Evolutionary conservation across 2,888 invertebrate genomes (phyloP).

Genomic region (Ypsolopha scabrella): DNA sequence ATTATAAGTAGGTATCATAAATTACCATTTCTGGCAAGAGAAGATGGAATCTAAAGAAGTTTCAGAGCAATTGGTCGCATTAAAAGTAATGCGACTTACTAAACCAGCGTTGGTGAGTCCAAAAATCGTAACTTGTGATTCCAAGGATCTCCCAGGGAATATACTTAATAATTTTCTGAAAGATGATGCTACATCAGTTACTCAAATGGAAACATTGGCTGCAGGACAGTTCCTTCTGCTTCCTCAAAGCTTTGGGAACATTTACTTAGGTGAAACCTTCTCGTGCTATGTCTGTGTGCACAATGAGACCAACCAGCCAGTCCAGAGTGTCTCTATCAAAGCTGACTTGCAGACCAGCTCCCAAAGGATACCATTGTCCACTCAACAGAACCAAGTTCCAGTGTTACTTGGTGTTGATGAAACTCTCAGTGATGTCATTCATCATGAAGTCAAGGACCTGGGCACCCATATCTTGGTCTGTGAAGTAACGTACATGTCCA

Average conservation of each 20-base stretch:
- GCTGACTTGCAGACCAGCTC: slow-evolving; percentile 95
- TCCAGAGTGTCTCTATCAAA: slow-evolving; percentile 87
- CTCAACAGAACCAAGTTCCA: slow-evolving; percentile 75
- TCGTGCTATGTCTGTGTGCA: slow-evolving; percentile 97
- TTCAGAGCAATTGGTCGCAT: slow-evolving; percentile 71
- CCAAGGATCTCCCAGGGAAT: slow-evolving; percentile 86
- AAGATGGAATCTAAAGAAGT: slow-evolving; percentile 72
- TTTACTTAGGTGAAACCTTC: slow-evolving; percentile 98
- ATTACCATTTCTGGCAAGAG: neutral
- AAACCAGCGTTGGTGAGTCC: slow-evolving; percentile 90
- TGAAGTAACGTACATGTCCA: slow-evolving; percentile 91
- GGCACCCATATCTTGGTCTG: slow-evolving; percentile 98
- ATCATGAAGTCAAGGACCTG: slow-evolving; percentile 99
- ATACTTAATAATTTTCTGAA: slow-evolving; percentile 82
- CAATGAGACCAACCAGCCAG: slow-evolving; percentile 90
- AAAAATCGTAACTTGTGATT: slow-evolving; percentile 85
- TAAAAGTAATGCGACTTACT: slow-evolving; percentile 94
- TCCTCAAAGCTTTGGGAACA: slow-evolving; percentile 98
- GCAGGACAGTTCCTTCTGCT: slow-evolving; percentile 91
- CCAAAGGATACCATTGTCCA: slow-evolving; percentile 86
- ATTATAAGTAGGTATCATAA: too few species aligned
- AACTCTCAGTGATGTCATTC: slow-evolving; percentile 94
- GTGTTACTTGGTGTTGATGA: slow-evolving; percentile 78
- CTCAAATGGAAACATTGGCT: slow-evolving; percentile 84
- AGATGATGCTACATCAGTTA: slow-evolving; percentile 86